These are phyloP conservation scores for Psilopogon haemacephalus DNA, from an alignment of 2,113 vertebrate species.

Conservation along the genomic window DNA sequence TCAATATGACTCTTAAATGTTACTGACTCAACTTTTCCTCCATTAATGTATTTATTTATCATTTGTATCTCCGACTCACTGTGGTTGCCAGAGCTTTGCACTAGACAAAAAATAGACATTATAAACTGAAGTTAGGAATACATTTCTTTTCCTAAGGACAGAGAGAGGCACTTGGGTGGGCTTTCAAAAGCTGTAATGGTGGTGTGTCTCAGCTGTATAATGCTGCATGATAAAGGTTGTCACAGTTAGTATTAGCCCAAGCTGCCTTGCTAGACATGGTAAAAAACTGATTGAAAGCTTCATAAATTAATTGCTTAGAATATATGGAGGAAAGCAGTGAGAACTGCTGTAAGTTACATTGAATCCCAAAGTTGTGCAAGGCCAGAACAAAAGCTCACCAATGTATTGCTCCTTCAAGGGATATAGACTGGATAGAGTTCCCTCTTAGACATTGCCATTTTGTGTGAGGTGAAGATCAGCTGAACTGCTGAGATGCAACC, in stretches of 20 bases:
- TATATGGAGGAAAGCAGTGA: neutral
- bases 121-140: neutral
- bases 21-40: no score
- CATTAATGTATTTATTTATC: neutral
- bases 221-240: neutral
- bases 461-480: neutral
- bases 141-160: neutral
- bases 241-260: neutral
- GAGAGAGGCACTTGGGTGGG: neutral
- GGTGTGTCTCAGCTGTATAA: neutral
- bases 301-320: neutral
- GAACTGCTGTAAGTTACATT: neutral
- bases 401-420: neutral
- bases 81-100: neutral
- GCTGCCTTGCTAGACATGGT: neutral
- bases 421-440: neutral
- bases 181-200: neutral
- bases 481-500: neutral
- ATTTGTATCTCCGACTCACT: neutral
- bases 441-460: neutral
- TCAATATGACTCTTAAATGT: neutral
- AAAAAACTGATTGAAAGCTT: neutral
- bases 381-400: fast-evolving
- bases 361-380: neutral
- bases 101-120: neutral